Percentiles rank a stretch among this genome's conserved stretches.
Conservation (phyloP, 2,797 vertebrate species). For the Poecile montanus region DNA sequence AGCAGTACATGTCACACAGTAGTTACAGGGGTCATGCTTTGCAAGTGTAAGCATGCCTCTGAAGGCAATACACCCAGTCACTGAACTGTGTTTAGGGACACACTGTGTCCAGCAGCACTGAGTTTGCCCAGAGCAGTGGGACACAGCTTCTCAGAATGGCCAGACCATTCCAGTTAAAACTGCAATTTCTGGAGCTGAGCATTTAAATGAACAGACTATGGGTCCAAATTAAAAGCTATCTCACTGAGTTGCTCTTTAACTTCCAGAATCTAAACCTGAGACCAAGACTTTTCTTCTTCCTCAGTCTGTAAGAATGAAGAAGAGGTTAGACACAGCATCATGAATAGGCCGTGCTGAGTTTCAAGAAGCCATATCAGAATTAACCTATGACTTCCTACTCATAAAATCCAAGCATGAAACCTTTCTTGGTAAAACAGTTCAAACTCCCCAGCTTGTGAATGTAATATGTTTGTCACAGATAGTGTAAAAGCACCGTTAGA, state of each 20-base stretch:
- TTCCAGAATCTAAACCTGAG: neutral
- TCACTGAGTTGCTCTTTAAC: neutral
- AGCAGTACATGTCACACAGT: neutral
- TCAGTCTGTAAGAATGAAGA: neutral
- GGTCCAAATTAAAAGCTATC: neutral
- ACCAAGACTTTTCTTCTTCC: neutral
- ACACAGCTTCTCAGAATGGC: neutral
- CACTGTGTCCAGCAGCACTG: accelerated
- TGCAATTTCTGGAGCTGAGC: neutral
- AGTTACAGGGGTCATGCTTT: neutral
- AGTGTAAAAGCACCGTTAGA: neutral
- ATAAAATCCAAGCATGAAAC: neutral
- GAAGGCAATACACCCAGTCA: accelerated
- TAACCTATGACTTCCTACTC: neutral
- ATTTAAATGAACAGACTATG: neutral
- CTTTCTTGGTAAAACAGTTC: neutral
- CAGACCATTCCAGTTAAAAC: neutral
- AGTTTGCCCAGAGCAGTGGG: neutral
- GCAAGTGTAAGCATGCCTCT: neutral
- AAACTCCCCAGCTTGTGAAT: neutral
- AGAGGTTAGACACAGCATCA: neutral
- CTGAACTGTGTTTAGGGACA: accelerated
- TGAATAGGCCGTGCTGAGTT: neutral
- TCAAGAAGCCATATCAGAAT: neutral
- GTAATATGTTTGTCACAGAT: neutral